Conservation (phyloP, 2,797 vertebrate genomes). For the Ammospiza maritima region DNA sequence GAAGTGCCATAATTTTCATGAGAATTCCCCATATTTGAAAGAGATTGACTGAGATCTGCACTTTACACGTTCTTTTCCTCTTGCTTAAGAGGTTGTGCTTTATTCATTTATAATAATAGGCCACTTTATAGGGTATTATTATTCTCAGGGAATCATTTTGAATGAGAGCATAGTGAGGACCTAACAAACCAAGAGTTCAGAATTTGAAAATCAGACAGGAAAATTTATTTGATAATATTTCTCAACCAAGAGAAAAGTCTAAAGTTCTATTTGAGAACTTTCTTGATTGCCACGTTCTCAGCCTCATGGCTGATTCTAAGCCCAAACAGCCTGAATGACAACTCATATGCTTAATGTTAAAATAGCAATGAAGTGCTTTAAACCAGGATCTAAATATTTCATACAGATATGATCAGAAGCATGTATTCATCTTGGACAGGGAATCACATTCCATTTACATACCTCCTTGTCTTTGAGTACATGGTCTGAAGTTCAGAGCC, state of each 20-base stretch:
- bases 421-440: constrained; percentile 34
- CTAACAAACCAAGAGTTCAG: not conserved
- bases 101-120: constrained; percentile 49
- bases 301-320: not conserved
- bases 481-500: constrained; percentile 45
- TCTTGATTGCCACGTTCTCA: not conserved
- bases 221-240: constrained; percentile 35
- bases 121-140: constrained; percentile 31
- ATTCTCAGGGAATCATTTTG: constrained; percentile 38
- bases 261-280: not conserved
- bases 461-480: constrained; percentile 4
- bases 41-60: not conserved
- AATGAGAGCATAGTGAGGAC: constrained; percentile 1
- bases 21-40: constrained; percentile 30
- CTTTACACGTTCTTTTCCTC: not conserved
- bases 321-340: not conserved
- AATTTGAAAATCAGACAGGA: not conserved
- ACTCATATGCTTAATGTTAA: not conserved
- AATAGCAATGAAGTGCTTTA: constrained; percentile 3
- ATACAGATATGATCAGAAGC: constrained; percentile 41
- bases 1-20: constrained; percentile 24
- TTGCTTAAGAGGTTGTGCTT: constrained; percentile 30
- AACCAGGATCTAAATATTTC: constrained; percentile 31
- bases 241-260: not conserved
- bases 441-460: constrained; percentile 38